Percentiles rank a stretch among this genome's conserved stretches.
Evolutionary conservation across 2,797 vertebrate species (phyloP).

Genomic region (Aulostomus chinensis): DNA sequence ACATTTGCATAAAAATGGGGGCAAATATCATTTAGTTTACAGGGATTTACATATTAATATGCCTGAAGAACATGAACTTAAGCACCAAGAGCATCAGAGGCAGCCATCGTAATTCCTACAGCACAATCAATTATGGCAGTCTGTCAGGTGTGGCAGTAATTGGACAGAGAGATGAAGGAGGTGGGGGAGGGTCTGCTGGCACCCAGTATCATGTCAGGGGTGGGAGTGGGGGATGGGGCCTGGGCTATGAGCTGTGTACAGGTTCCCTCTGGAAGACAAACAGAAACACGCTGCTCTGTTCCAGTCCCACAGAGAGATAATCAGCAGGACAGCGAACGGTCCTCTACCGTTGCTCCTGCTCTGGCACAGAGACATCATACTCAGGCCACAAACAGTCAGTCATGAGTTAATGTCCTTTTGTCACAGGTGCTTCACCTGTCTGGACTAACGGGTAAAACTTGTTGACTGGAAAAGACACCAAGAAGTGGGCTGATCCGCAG

Average conservation of each 20-base stretch:
- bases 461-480: too few relatives aligned
- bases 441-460: too few relatives aligned
- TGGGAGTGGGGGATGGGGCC: too few relatives aligned
- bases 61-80: slow-evolving; percentile 52
- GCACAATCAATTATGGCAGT: slow-evolving; percentile 59
- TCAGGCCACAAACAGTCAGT: too few relatives aligned
- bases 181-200: slow-evolving; percentile 18
- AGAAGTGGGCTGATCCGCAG: too few relatives aligned
- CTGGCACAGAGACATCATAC: too few relatives aligned
- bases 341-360: too few relatives aligned
- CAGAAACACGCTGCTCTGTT: slow-evolving; percentile 8
- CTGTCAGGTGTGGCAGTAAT: slow-evolving; percentile 64
- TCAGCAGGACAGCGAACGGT: slow-evolving; percentile 1
- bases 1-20: slow-evolving; percentile 53
- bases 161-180: slow-evolving; percentile 36
- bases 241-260: slow-evolving; percentile 16
- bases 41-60: slow-evolving; percentile 70
- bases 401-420: too few relatives aligned
- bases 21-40: slow-evolving; percentile 59
- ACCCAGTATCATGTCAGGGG: neutral
- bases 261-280: slow-evolving; percentile 19
- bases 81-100: slow-evolving; percentile 44
- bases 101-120: slow-evolving; percentile 46
- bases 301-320: slow-evolving; percentile 6
- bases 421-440: too few relatives aligned